These are phyloP conservation scores for Chiridota heheva DNA, from an alignment of 35 echinoderm and acorn worm genomes.

Conservation along the genomic window DNA sequence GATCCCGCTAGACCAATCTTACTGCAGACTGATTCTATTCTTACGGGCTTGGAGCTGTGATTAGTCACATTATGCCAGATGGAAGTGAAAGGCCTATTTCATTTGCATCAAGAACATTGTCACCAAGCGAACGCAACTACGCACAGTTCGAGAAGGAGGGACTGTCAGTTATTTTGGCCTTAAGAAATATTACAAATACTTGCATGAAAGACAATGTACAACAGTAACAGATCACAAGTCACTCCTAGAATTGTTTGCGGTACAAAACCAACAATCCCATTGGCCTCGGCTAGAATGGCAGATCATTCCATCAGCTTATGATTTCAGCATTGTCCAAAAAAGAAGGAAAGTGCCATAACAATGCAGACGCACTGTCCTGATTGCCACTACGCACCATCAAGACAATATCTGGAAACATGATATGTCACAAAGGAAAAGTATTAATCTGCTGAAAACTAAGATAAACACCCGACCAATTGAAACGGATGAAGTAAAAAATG, in stretches of 20 bases:
- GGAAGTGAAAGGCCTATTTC: conserved; percentile 1
- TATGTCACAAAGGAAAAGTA: no score
- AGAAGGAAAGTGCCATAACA: conserved; percentile 26
- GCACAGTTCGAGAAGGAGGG: conserved; percentile 17
- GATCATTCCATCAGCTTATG: conserved; percentile 49
- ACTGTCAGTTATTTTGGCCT: conserved; percentile 25
- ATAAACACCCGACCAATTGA: no score
- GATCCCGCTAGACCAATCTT: background rate
- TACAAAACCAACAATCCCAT: conserved; percentile 42
- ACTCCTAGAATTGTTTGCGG: conserved; percentile 1
- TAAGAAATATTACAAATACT: conserved; percentile 27
- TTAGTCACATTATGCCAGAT: conserved; percentile 2
- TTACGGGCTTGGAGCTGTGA: conserved; percentile 19
- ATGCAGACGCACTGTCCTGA: conserved; percentile 45
- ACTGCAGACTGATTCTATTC: background rate
- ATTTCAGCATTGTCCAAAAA: conserved; percentile 38
- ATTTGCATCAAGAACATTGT: background rate
- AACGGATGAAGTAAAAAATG: conserved; percentile 30
- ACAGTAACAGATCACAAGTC: conserved; percentile 18
- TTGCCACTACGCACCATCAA: conserved; percentile 7
- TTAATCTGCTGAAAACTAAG: no score
- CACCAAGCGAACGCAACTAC: background rate
- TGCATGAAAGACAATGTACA: conserved; percentile 29
- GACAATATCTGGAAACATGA: background rate
- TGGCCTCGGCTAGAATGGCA: conserved; percentile 65